Base-by-base conservation (phyloP, 2,113 vertebrate species). In the Turnix velox region DNA sequence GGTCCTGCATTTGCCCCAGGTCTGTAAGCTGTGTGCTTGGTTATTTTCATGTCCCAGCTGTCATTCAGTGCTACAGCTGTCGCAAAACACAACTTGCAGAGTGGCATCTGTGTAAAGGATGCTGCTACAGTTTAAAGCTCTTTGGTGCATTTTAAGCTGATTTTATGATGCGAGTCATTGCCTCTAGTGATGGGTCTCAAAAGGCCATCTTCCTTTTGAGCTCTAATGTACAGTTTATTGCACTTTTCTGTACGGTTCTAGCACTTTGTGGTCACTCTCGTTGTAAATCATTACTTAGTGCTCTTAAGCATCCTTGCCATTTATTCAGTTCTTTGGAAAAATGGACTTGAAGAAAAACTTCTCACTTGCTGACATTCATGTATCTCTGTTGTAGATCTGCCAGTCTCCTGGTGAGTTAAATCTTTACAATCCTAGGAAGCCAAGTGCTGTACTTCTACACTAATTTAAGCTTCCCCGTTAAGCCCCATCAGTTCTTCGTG, bases 381-480 rank as follows among this genome's bases (percentile, higher is more conserved):
- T 49, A 31, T 95, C 67, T 15, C 75, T 79, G 54, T 46, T 85
- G 55, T 0, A n/a, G 67, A 73, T 39, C 59, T 66, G 55, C 45
- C 74, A 69, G 82, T 43, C 73, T 88, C 94, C 85, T 0, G 5
- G 82, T 73, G 82, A 88, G 82, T 83, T 85, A 76, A 94, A 90
- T 62, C 84, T 40, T 78, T 48, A 35, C 71, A 25, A 7, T 78
- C 86, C 43, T 20, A 49, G 90, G 84, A 91, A 91, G 62, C 49
- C 31, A 35, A 78, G 85, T 81, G 67, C 88, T 39, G 27, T 45
- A 16, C 78, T 96, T 91, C 72, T 39, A 52, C 88, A 74, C 80
- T 91, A 43, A 91, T 62, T 89, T 86, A 83, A 96, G 94, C 92
- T 87, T 96, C 92, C 79, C 77, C 4, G 77, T 94, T 94, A 96